Percentiles rank a stretch among this genome's conserved stretches.
Conservation (phyloP, 2,797 vertebrate genomes). For the Champsocephalus gunnari region DNA sequence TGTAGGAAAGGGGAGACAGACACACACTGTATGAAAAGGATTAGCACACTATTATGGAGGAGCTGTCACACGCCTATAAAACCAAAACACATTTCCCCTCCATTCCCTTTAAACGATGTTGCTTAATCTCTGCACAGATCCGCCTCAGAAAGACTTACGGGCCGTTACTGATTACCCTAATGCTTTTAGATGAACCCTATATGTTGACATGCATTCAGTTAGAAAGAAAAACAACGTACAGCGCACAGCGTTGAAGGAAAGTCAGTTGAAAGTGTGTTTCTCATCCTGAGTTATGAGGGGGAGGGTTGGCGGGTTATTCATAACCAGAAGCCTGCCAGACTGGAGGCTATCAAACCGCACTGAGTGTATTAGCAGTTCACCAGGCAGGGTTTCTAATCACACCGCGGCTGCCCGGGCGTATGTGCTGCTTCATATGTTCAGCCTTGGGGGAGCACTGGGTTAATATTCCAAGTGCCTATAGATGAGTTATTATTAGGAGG, state of each 20-base stretch:
- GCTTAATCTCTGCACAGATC: constrained; percentile 75
- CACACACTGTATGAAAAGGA: constrained; percentile 72
- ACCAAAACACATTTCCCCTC: constrained; percentile 75
- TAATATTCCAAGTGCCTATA: constrained; percentile 66
- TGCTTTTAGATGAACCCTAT: constrained; percentile 72
- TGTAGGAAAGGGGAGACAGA: constrained; percentile 49
- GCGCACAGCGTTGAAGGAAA: constrained; percentile 42
- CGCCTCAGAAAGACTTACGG: constrained; percentile 74
- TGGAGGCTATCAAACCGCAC: constrained; percentile 68
- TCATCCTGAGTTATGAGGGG: constrained; percentile 52
- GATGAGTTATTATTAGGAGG: constrained; percentile 60
- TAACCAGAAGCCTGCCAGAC: constrained; percentile 64
- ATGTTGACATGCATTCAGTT: constrained; percentile 64
- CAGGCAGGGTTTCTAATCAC: constrained; percentile 68
- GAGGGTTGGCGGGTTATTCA: constrained; percentile 65
- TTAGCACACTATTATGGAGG: constrained; percentile 75
- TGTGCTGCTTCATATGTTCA: constrained; percentile 58
- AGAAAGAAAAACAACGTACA: constrained; percentile 40
- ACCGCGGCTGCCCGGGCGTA: constrained; percentile 41
- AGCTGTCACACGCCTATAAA: constrained; percentile 78
- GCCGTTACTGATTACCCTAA: constrained; percentile 77
- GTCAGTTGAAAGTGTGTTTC: constrained; percentile 40
- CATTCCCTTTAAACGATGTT: constrained; percentile 69
- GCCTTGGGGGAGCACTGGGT: constrained; percentile 56
- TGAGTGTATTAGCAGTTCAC: constrained; percentile 63